These are phyloP conservation scores for Urocyon cinereoargenteus DNA, from an alignment of 2,797 vertebrate species.

Conservation along the genomic window DNA sequence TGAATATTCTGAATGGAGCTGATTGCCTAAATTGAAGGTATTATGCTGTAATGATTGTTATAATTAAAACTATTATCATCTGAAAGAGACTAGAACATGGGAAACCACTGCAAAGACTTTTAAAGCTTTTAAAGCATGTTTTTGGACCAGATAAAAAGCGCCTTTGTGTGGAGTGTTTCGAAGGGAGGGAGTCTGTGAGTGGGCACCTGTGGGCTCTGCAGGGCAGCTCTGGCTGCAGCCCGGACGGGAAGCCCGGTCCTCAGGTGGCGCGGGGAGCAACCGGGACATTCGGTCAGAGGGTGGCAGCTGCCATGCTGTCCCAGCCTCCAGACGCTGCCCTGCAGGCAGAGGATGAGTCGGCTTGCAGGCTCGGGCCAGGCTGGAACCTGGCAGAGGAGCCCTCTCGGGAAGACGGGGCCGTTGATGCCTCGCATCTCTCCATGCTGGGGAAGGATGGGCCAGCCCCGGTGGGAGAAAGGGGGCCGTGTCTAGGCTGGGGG, in stretches of 20 bases:
- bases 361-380: background rate
- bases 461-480: background rate
- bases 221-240: background rate
- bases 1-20: conserved; percentile 80
- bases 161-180: conserved; percentile 65
- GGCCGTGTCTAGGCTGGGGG: background rate
- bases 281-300: rapidly evolving
- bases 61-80: conserved; percentile 85
- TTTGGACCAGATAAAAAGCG: conserved; percentile 74
- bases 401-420: background rate
- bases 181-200: background rate
- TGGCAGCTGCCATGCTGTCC: background rate
- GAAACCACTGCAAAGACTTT: conserved; percentile 78
- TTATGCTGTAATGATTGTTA: conserved; percentile 82
- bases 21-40: conserved; percentile 84
- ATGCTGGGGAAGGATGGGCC: background rate
- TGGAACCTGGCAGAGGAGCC: background rate
- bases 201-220: conserved; percentile 44
- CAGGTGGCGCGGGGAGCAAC: background rate
- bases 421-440: rapidly evolving
- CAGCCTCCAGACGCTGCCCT: background rate
- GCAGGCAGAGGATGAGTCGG: rapidly evolving
- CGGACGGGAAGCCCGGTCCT: background rate
- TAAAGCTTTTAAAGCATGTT: conserved; percentile 76
- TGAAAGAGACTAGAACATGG: conserved; percentile 77